Conservation (phyloP, 2,797 vertebrate species). For the Sebastes trivittatus region DNA sequence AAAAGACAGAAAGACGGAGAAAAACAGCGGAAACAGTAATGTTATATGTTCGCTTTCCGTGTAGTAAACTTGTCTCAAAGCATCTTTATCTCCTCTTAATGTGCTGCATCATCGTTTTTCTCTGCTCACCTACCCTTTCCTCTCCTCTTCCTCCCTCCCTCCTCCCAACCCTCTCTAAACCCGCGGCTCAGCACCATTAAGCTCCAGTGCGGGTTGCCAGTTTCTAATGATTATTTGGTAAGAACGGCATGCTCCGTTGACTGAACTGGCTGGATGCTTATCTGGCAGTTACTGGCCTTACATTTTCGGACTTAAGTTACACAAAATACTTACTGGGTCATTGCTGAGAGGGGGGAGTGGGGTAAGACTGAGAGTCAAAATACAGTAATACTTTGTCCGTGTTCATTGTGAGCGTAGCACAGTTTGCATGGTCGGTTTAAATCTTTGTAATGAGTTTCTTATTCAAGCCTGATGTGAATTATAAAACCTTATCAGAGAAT, state of each 20-base stretch:
- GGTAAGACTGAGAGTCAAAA: constrained; percentile 19
- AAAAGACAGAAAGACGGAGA: constrained; percentile 20
- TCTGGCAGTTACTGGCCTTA: constrained; percentile 74
- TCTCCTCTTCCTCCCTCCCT: constrained; percentile 29
- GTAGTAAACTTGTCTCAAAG: constrained; percentile 3
- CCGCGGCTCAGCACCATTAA: constrained; percentile 63
- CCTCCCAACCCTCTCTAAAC: constrained; percentile 60
- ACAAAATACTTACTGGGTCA: constrained; percentile 71
- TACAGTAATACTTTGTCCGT: constrained; percentile 74
- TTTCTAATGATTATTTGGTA: constrained; percentile 83
- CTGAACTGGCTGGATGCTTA: constrained; percentile 81
- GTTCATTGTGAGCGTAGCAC: constrained; percentile 43
- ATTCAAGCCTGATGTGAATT: constrained; percentile 36
- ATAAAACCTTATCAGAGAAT: constrained; percentile 52
- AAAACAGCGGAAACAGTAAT: background rate
- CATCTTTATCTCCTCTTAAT: constrained; percentile 29
- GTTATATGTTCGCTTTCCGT: constrained; percentile 2
- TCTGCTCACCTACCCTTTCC: background rate
- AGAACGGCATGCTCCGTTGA: constrained; percentile 79
- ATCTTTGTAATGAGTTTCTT: constrained; percentile 53
- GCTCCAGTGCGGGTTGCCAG: constrained; percentile 66
- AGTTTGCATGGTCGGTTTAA: constrained; percentile 51
- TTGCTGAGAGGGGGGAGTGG: constrained; percentile 39
- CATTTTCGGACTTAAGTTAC: constrained; percentile 72
- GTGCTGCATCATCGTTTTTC: background rate